Evolutionary conservation across 1,140 invertebrate genomes (phyloP).

Genomic region (Dufourea novaeangliae): DNA sequence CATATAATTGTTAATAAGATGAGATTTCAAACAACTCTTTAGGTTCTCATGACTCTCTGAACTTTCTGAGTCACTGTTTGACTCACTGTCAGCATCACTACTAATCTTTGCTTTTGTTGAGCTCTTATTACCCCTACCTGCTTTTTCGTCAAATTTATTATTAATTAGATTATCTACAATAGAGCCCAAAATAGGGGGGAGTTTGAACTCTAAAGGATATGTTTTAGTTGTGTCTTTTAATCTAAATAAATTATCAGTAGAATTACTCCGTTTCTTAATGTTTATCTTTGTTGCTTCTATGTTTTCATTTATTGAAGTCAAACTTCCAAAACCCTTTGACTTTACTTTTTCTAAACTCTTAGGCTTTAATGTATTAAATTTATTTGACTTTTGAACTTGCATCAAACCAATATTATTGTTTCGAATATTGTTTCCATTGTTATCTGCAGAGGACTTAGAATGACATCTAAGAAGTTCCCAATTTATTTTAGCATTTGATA

Average conservation of each 20-base stretch:
- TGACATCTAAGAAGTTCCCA: constrained; percentile 90
- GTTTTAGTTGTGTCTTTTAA: constrained; percentile 63
- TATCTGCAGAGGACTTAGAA: constrained; percentile 80
- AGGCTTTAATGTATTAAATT: constrained; percentile 66
- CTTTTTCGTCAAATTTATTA: constrained; percentile 74
- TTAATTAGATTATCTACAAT: constrained; percentile 81
- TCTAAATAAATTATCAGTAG: constrained; percentile 70
- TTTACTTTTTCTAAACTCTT: constrained; percentile 68
- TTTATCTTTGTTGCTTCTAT: constrained; percentile 73
- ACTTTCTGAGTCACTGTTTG: constrained; percentile 73
- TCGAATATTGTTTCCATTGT: constrained; percentile 49
- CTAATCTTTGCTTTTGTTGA: constrained; percentile 62
- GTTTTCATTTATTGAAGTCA: constrained; percentile 76
- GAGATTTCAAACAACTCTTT: constrained; percentile 67
- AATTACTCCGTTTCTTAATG: constrained; percentile 73
- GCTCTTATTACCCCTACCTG: not conserved
- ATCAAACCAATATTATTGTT: constrained; percentile 58
- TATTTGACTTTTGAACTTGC: constrained; percentile 70
- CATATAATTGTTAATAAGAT: constrained; percentile 56
- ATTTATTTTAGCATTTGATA: constrained; percentile 90
- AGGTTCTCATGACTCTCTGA: constrained; percentile 73
- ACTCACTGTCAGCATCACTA: constrained; percentile 53
- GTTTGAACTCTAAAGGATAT: constrained; percentile 78
- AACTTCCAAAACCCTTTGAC: constrained; percentile 70
- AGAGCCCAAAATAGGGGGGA: constrained; percentile 87